Evolutionary conservation across 2,888 invertebrate species (phyloP), one percentile per base, ranked within the genome.

Genomic region (Hololepta plana): DNA sequence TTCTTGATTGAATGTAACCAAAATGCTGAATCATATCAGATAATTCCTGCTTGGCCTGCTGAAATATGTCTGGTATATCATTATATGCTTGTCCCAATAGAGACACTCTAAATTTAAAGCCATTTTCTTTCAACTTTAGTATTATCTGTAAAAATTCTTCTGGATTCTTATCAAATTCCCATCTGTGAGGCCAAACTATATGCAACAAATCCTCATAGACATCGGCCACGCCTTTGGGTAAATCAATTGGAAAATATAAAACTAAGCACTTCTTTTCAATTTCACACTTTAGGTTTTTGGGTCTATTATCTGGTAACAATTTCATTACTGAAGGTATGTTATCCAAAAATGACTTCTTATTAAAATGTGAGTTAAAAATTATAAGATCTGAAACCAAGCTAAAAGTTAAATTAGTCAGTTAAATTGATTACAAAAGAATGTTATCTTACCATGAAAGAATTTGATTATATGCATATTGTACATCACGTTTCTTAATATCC

Each of bases 101-200:
- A 12, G 64, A 64, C 11, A 75, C 48, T 31, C 52, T 48, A 44
- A 76, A 77, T 28, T 60, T 49, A 7, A 57, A 45, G 12, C 60
- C 59, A 7, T 61, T 52, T 22, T 62, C 58, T 26, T 59, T 54
- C 13, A 71, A 43, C 30, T 51, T 51, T 30, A 55, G 43, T 4
- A 70, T 38, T 2, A 63, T 59, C 16, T 60, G 48, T 31, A 75
- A 69, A 38, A 77, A 63, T 9, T 60, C 47, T 22, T 69, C 64
- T 1, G 77, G 77, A 43, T 70, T 67, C 51, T 76, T 77, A 44
- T 79, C 77, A 47, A 74, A 73, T 47, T 77, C 77, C 75, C 79
- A 79, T 40, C 77, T 56, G 50, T 79, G 77, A 1, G 76, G 71
- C 77, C 77, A 79, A 4, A 75, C 62, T 29, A 77, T 62, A 40